Evolutionary conservation across 2,797 vertebrate species (phyloP), one percentile per base, ranked within the genome.

Genomic region (Gobio occitaniae): DNA sequence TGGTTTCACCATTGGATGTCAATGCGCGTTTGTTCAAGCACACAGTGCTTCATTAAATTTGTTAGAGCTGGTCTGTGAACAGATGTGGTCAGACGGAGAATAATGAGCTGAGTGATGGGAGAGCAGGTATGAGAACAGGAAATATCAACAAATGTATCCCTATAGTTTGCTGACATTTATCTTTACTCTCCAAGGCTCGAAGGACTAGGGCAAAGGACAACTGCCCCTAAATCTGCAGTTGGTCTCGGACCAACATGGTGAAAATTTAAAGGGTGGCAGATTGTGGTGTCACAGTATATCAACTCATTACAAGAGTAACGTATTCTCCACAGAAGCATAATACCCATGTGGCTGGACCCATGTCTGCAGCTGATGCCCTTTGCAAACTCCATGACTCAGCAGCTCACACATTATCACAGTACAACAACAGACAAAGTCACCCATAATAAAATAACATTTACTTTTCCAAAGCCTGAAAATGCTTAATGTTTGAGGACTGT

Each of bases 31-130:
- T 84, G 71, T 70, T 63, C 52, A 59, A 77, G 71, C 41, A 69
- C 78, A 68, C 41, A 29, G 29, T 15, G 82, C 69, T 59, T 87
- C 82, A 75, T 86, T 86, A 86, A 47, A 69, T 56, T 66, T 59
- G 77, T 83, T 87, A 69, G 4, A 47, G 11, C 21, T 69, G 63
- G 65, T 70, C 72, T 50, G 19, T 3, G 71, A 82, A 80, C 86
- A 87, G 86, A 87, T 82, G 86, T 84, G 78, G 50, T 87, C 82
- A 59, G 82, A 75, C 41, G 63, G 70, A 84, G 71, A 76, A 72
- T 77, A 81, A 87, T 50, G 54, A 70, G 41, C 65, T 66, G 78
- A 80, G 25, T 38, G 68, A 77, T 19, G 16, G 47, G 56, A 50
- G 44, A 56, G 52, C 25, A 65, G 68, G 59, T 50, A 47, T 66